Evolutionary conservation across 2,797 vertebrate species (phyloP), one percentile per base, ranked within the genome.

Genomic region (Chiroxiphia lanceolata): DNA sequence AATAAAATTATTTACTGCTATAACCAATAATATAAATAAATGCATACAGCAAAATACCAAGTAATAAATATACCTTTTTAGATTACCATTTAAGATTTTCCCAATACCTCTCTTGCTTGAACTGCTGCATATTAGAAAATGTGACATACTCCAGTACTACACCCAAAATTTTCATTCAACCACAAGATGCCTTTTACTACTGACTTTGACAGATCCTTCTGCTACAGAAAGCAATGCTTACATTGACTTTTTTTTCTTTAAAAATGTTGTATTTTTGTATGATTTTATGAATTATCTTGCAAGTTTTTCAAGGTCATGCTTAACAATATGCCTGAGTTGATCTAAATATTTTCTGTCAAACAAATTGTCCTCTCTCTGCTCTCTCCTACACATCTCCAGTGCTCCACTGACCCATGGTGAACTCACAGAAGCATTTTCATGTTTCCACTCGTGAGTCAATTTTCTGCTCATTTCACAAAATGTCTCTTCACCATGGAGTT

Each of bases 391-490:
- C 2, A 6, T 33, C 56, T 80, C 48, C 63, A 89, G 34, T 45
- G 21, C 60, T 87, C 36, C 63, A 63, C 9, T 89, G 78, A 77
- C 36, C 71, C 51, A 51, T 2, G 15, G 15, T 19, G 16, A 91
- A 74, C 34, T 56, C 64, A 54, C 25, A 92, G 59, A 82, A 89
- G 57, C 71, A 74, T 17, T 47, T 95, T 85, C 53, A 11, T 7
- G 16, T 70, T 82, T 90, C 64, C 75, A 48, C 7, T 20, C 89
- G 10, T 0, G 2, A 72, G n/a, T 22, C 33, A 26, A 64, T 71
- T 93, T 94, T 81, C 79, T 93, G 33, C 57, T 85, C 42, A 65
- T 60, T 89, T 93, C 69, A 88, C 79, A 68, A 77, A 82, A 70
- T 3, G 13, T 68, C 51, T 84, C 20, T 82, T 57, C 31, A 26